Conservation (phyloP, 1,140 invertebrate genomes). For the Cydia pomonella region DNA sequence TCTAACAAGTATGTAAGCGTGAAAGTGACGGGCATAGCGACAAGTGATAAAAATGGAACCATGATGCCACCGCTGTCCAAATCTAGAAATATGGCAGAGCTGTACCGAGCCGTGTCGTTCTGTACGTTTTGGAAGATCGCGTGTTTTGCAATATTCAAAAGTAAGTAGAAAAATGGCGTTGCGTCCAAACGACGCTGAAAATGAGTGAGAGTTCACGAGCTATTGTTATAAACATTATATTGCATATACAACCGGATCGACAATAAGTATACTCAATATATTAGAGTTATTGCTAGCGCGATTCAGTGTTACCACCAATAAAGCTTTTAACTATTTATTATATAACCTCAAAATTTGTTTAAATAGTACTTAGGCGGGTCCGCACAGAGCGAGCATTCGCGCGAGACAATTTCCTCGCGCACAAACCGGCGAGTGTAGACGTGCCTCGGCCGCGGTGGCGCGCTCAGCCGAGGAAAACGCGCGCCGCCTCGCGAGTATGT, state of each 20-base stretch:
- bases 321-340: not conserved
- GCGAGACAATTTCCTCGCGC: too few relatives aligned
- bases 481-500: too few relatives aligned
- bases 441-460: too few relatives aligned
- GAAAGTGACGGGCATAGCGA: too few relatives aligned
- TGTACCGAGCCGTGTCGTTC: not conserved
- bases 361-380: too few relatives aligned
- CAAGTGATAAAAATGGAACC: too few relatives aligned
- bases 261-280: not conserved
- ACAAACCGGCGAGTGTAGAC: too few relatives aligned
- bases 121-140: not conserved
- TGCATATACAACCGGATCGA: slow-evolving; percentile 16
- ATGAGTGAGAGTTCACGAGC: slow-evolving; percentile 30
- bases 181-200: slow-evolving; percentile 6
- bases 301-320: not conserved
- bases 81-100: not conserved
- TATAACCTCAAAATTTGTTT: not conserved
- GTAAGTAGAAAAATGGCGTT: slow-evolving; percentile 6
- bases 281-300: not conserved
- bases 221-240: slow-evolving; percentile 3
- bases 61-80: too few relatives aligned
- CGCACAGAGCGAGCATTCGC: too few relatives aligned
- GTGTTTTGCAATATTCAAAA: not conserved
- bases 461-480: too few relatives aligned
- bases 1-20: too few relatives aligned